Base-by-base conservation (phyloP, 2,888 invertebrate genomes). In the Tuta absoluta region DNA sequence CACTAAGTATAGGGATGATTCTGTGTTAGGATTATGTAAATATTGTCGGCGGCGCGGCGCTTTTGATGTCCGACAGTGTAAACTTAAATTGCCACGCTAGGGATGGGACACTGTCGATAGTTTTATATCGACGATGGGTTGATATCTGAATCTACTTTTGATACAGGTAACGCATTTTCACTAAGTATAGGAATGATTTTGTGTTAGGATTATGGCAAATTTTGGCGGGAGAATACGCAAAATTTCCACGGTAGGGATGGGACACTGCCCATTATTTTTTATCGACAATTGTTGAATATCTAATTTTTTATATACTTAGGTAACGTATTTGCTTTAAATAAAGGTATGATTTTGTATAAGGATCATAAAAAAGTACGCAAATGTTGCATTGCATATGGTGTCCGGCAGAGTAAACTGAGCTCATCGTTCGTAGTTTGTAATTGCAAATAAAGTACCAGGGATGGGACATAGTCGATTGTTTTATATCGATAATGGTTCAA, bases 41-140 rank as follows among this genome's bases (percentile, higher is more conserved):
- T 66, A 78, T 78, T 77, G 75, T 67, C 73, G 74, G 76, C 79
- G 82, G 80, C n/a, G n/a, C n/a, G n/a, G n/a, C 69, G 66, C 70
- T 75, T 87, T 87, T 87, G 82, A 87, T 81, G 84, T 84, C 74
- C 75, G 75, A 75, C 80, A 85, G 84, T 85, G 86, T 83, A 87
- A 87, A 87, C 88, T 76, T 73, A 69, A 84, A 86, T 84, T 84
- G 79, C 75, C 66, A 19, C 66, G 60, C 61, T 57, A 57, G 56
- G 24, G 56, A 57, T 57, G 28, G 24, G 56, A n/a, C 56, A 8
- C 0, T 51, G 23, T 51, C 51, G 51, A 51, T 51, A 0, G 38
- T 23, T 62, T 62, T 37, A 33, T 19, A 51, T 23, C 51, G 51
- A 51, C 10, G 23, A 11, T 11, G 1, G 3, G 2, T 48, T 48